A percentile compares a stretch with the other conserved stretches of the same genome.
Evolutionary conservation across 2,888 invertebrate genomes (phyloP).

Genomic region (Tachina grossa): DNA sequence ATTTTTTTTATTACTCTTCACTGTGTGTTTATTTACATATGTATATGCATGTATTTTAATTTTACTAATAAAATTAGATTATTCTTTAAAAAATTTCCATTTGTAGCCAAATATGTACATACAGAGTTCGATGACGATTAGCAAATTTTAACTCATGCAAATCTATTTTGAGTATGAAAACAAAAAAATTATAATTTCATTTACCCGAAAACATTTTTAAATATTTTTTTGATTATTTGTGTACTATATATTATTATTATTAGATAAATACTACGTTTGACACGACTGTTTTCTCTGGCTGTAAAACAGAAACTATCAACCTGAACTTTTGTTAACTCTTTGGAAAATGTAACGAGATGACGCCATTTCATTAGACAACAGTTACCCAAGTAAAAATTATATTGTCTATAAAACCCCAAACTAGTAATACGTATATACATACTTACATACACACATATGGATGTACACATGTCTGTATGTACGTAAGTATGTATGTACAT

Average conservation of each 20-base stretch:
- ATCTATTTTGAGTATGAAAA: background rate
- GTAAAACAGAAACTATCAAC: conserved; percentile 58
- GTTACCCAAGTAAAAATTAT: conserved; percentile 38
- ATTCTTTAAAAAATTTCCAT: too few relatives aligned
- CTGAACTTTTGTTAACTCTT: conserved; percentile 23
- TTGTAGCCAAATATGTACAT: too few relatives aligned
- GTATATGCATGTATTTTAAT: too few relatives aligned
- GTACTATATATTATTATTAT: conserved; percentile 18
- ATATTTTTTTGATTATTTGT: conserved; percentile 31
- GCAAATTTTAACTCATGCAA: background rate
- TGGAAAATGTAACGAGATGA: conserved; percentile 44
- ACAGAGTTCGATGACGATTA: too few relatives aligned
- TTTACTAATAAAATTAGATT: too few relatives aligned
- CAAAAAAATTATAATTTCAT: conserved; percentile 5
- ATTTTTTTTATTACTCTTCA: too few relatives aligned
- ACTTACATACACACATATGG: background rate
- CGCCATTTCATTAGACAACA: conserved; percentile 39
- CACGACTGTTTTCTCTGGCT: conserved; percentile 59
- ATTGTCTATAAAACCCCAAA: conserved; percentile 42
- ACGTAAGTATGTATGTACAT: too few relatives aligned
- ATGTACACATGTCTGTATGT: too few relatives aligned
- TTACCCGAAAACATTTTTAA: conserved; percentile 68
- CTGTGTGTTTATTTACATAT: too few relatives aligned
- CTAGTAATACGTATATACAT: conserved; percentile 42
- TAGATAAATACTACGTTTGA: background rate